Evolutionary conservation across 2,113 vertebrate species (phyloP).

Genomic region (Ciconia maguari): DNA sequence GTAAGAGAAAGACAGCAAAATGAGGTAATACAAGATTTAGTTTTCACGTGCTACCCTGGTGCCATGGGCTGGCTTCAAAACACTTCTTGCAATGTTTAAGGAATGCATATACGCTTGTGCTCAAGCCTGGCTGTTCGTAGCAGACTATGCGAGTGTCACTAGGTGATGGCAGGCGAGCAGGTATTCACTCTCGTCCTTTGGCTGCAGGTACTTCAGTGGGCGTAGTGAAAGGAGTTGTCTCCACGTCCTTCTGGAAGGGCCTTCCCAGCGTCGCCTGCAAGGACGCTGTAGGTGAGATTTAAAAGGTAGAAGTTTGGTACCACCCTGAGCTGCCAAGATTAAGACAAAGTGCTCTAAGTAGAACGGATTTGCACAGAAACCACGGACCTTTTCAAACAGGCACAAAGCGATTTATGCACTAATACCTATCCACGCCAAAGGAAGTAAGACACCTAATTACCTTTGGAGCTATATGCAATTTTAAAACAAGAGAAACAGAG

Average conservation of each 20-base stretch:
- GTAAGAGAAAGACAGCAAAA: background rate
- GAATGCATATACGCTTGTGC: background rate
- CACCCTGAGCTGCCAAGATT: background rate
- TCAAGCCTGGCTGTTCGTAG: background rate
- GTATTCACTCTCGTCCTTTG: constrained; percentile 85
- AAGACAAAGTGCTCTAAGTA: background rate
- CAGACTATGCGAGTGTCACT: too few species aligned
- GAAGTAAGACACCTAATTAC: background rate
- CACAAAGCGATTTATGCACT: background rate
- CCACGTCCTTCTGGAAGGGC: constrained; percentile 83
- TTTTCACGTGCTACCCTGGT: background rate
- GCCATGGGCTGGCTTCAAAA: background rate
- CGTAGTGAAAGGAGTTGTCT: constrained; percentile 83
- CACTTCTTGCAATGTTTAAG: background rate
- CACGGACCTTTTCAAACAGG: background rate
- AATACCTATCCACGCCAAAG: background rate
- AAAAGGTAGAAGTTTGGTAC: background rate
- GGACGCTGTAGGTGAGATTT: background rate
- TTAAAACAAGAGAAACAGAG: background rate
- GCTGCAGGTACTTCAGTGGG: constrained; percentile 84
- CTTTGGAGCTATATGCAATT: accelerated
- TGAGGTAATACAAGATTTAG: background rate
- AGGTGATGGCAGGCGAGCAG: background rate
- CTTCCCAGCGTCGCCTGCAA: constrained; percentile 84
- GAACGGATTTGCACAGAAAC: background rate